Evolutionary conservation across 2,888 invertebrate genomes (phyloP), one percentile per base, ranked within the genome.

Genomic region (Drosophila phalerata): DNA sequence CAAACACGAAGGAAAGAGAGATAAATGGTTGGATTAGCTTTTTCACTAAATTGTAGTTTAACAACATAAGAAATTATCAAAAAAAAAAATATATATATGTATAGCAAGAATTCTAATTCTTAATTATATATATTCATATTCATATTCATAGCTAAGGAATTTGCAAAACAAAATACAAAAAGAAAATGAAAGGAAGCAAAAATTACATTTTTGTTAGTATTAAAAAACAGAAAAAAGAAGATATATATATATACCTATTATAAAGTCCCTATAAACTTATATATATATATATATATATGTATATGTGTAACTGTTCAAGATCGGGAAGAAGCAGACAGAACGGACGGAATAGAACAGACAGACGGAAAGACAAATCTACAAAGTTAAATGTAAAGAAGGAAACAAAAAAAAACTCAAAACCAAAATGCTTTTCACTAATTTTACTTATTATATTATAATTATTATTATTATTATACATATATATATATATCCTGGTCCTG

Each of bases 361-460:
- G 38, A 42, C 42, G 11, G 42, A 43, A 22, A 22, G 45, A 40
- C 15, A 57, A 47, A 19, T 32, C 32, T 34, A 43, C 42, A 43
- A 34, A 34, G 34, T 22, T 37, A 6, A 25, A 69, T 82, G 67
- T 82, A 67, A 69, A 62, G 25, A 42, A 72, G 25, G 51, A 48
- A 57, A 34, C 47, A 8, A 32, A 30, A 30, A 34, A 34, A 76
- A 72, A 83, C 82, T 78, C 73, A 76, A 74, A 74, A 76, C 76
- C 77, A 76, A 81, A 83, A 83, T 76, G 82, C 86, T 82, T 82
- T 81, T 82, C 83, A 80, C 74, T 76, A 76, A 75, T 76, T 77
- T 75, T 63, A 81, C 64, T 62, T 53, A 62, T 49, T 64, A 25
- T 51, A n/a, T 38, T 13, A 15, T 69, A 52, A 17, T 42, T 32